Conservation (phyloP, 1,140 invertebrate genomes). For the Cyrtorhinus lividipennis region DNA sequence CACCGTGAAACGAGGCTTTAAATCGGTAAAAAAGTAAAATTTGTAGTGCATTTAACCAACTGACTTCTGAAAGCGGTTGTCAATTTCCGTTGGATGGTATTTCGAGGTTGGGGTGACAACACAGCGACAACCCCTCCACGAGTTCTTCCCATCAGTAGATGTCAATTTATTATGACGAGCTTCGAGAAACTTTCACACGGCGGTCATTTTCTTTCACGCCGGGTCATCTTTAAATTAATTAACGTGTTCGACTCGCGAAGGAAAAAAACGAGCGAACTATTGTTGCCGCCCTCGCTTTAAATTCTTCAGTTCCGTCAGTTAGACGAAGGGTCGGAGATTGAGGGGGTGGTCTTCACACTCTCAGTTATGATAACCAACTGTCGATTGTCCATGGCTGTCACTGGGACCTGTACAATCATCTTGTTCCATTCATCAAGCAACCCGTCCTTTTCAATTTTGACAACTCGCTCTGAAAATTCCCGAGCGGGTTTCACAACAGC, state of each 20-base stretch:
- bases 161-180: constrained; percentile 9
- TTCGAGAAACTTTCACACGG: not conserved
- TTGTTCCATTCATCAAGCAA: not conserved
- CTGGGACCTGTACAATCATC: not conserved
- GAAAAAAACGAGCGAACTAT: not conserved
- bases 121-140: too few species aligned
- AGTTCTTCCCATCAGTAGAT: too few species aligned
- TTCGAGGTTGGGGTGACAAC: too few species aligned
- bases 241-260: not conserved
- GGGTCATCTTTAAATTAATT: not conserved
- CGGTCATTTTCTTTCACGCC: too few species aligned
- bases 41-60: too few species aligned
- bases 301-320: not conserved
- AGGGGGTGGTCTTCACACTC: not conserved
- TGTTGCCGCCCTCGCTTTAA: not conserved
- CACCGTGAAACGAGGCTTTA: too few species aligned
- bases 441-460: not conserved
- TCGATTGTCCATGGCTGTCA: not conserved
- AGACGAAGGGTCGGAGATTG: not conserved
- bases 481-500: not conserved
- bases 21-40: too few species aligned
- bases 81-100: too few species aligned
- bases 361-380: not conserved
- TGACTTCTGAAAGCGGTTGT: too few species aligned
- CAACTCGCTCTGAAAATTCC: not conserved